Evolutionary conservation across 2,113 vertebrate species (phyloP).

Genomic region (Chascanopsetta lugubris): DNA sequence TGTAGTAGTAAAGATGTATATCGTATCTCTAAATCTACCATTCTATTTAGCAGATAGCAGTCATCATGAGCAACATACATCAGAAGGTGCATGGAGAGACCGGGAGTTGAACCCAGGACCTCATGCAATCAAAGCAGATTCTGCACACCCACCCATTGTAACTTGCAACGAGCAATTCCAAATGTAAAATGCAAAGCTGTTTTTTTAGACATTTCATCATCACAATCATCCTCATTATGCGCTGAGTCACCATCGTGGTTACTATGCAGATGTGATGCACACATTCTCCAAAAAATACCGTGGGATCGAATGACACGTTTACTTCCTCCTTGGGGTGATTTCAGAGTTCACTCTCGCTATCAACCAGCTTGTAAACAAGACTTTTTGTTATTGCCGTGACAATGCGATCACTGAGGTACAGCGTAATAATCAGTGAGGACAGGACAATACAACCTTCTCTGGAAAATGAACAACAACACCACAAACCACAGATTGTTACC

Average conservation of each 20-base stretch:
- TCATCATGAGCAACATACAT: too few species aligned
- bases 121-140: too few species aligned
- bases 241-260: constrained; percentile 24
- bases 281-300: constrained; percentile 24
- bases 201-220: too few species aligned
- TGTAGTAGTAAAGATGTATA: too few species aligned
- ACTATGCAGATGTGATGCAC: constrained; percentile 28
- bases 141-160: too few species aligned
- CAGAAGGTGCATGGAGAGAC: too few species aligned
- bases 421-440: constrained; percentile 14
- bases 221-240: neutral
- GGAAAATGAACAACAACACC: constrained; percentile 23
- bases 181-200: too few species aligned
- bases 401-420: constrained; percentile 23
- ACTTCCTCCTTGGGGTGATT: constrained; percentile 12
- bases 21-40: too few species aligned
- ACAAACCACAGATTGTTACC: neutral
- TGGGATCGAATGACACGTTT: constrained; percentile 35
- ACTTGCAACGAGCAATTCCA: too few species aligned
- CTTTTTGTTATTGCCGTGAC: constrained; percentile 46
- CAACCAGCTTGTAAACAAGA: constrained; percentile 47
- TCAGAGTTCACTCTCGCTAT: constrained; percentile 29
- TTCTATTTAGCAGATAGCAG: too few species aligned
- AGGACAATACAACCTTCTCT: constrained; percentile 41
- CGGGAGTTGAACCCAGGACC: too few species aligned